Evolutionary conservation across 2,113 vertebrate genomes (phyloP), one percentile per base, ranked within the genome.

Genomic region (Phocoena sinus): DNA sequence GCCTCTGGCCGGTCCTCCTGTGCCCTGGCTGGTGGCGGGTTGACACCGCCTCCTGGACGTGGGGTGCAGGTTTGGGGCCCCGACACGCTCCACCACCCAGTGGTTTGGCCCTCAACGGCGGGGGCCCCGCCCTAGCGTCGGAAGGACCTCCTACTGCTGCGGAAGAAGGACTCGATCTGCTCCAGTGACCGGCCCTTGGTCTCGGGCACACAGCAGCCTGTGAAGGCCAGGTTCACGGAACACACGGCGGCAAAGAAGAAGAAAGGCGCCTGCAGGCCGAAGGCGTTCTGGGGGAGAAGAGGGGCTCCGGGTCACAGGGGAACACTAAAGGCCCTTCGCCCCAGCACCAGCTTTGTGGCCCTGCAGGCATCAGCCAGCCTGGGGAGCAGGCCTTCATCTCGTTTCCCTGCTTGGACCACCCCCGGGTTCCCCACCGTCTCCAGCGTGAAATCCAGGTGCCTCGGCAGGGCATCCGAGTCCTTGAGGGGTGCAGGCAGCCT

Each of bases 131-230:
- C 70, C 98, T 99, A 99, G 74, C 47, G 98, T 95, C 98, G 96
- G 91, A 99, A 98, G 0, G 98, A 98, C 67, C 96, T 97, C 67
- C 98, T 87, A 17, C 98, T 97, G 0, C 99, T 99, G 89, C 99
- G 99, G 98, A 99, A 99, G 95, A 99, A 99, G 83, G 99, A 98
- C 97, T 99, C 99, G 0, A 99, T 99, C 97, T 99, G 99, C 94
- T 99, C 99, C 98, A 99, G 98, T 0, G 99, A 98, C 95, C 99
- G 99, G 18, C 99, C 99, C 47, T 99, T 99, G 68, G 99, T 99
- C 98, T 99, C 99, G 0, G 99, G 99, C 67, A 99, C 98, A 0
- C 99, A 99, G 95, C 99, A 98, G 65, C 99, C 99, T 0, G 99
- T 99, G 98, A 99, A 99, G 8, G 99, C 92, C 93, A 99, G 97